Evolutionary conservation across 1,140 invertebrate genomes (phyloP), one percentile per base, ranked within the genome.

Genomic region (Monomorium pharaonis): DNA sequence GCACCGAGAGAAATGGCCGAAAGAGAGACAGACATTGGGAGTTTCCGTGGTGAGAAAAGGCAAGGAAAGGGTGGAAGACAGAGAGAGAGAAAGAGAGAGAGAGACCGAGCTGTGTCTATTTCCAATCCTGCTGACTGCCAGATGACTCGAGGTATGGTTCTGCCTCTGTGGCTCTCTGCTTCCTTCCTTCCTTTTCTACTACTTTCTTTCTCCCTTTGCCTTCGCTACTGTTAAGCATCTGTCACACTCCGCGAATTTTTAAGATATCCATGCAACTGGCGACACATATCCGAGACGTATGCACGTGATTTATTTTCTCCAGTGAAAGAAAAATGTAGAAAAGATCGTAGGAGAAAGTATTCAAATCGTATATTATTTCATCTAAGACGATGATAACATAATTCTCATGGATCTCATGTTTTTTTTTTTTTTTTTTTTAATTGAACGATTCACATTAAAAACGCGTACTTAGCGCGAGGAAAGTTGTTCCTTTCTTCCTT

Each of bases 71-170:
- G 62, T 18, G 63, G 51, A 67, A 58, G 56, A 47, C 87, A 63
- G 81, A 83, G 42, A 54, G 88, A 88, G 87, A 89, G 75, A 83
- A 86, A 89, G 81, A 83, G 42, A 54, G 88, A 88, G 87, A 89
- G 75, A 83, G 87, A 89, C 86, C 83, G 76, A 84, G 85, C 84
- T 89, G 84, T 63, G 88, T 94, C 94, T 95, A 94, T 95, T 94
- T 95, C 92, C 90, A 94, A 94, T 93, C 85, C 92, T 92, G 93
- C 92, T 93, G 93, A 94, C 93, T 94, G 92, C 94, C 94, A 94
- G 94, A 95, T 94, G 94, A 94, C 93, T 94, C 91, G 92, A 91
- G 87, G 91, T 88, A 88, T 84, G 89, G 83, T 85, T 90, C 88
- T 88, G 84, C 81, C 87, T 74, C 86, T 47, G 74, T 47, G 74